These are phyloP conservation scores for Acleris cristana DNA, from an alignment of 2,888 invertebrate genomes.

Conservation along the genomic window DNA sequence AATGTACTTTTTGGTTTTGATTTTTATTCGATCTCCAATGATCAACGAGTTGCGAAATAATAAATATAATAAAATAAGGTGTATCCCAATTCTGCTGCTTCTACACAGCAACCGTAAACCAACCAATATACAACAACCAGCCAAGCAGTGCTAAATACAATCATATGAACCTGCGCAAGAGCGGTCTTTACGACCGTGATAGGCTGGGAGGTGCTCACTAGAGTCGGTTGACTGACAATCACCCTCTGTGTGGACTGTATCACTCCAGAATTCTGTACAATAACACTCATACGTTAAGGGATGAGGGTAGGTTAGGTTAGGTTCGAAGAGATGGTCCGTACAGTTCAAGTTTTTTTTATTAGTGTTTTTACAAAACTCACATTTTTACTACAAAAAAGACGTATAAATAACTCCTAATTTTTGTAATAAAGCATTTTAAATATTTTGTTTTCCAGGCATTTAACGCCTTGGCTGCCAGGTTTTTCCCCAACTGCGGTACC, in stretches of 20 bases:
- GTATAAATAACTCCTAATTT: too few species aligned
- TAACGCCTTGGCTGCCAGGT: too few species aligned
- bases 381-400: too few species aligned
- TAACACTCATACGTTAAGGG: slow-evolving; percentile 31
- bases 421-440: too few species aligned
- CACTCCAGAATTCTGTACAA: slow-evolving; percentile 75
- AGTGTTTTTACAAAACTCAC: too few species aligned
- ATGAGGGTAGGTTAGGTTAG: slow-evolving; percentile 1
- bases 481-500: too few species aligned
- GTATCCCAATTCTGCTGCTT: too few species aligned
- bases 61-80: too few species aligned
- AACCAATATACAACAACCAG: slow-evolving; percentile 24
- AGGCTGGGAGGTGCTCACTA: slow-evolving; percentile 74
- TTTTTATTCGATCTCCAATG: too few species aligned
- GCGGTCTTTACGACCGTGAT: slow-evolving; percentile 71
- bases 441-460: too few species aligned
- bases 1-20: too few species aligned
- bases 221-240: slow-evolving; percentile 72
- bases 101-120: background rate
- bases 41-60: too few species aligned
- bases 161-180: slow-evolving; percentile 50
- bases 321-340: slow-evolving; percentile 9
- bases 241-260: slow-evolving; percentile 78
- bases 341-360: background rate
- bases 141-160: slow-evolving; percentile 28